Conservation (phyloP, 2,888 invertebrate species). For the Caenorhabditis panamensis region DNA sequence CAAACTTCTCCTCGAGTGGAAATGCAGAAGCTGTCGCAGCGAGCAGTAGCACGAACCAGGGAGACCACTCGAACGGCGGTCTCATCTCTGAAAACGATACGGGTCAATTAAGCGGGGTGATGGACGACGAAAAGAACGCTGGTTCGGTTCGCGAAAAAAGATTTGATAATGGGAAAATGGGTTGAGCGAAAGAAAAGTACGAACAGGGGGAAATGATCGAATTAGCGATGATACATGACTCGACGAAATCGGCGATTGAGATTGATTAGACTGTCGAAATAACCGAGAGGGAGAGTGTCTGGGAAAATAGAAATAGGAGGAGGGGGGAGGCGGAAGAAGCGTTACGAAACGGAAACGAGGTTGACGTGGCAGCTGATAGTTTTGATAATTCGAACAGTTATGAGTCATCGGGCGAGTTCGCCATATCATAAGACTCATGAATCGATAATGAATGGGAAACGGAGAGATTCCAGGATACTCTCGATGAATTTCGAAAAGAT, state of each 20-base stretch:
- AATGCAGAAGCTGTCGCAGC: background rate
- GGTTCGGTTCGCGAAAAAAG: constrained; percentile 25
- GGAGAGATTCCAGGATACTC: background rate
- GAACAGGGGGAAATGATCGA: constrained; percentile 37
- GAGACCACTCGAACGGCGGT: constrained; percentile 50
- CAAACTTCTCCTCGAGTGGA: constrained; percentile 62
- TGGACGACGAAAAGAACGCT: constrained; percentile 9
- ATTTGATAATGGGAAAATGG: constrained; percentile 36
- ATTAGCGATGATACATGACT: constrained; percentile 52
- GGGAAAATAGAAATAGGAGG: constrained; percentile 15
- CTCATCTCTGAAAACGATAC: constrained; percentile 32
- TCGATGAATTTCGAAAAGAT: constrained; percentile 13
- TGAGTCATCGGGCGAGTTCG: background rate
- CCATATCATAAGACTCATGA: background rate
- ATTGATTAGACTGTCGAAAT: constrained; percentile 55
- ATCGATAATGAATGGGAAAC: background rate
- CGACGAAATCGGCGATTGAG: constrained; percentile 19
- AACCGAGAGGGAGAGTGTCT: constrained; percentile 21
- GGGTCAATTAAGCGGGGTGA: constrained; percentile 5
- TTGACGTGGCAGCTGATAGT: background rate
- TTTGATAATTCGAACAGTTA: background rate
- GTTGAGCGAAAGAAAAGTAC: constrained; percentile 41
- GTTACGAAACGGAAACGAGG: constrained; percentile 5
- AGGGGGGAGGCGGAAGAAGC: background rate
- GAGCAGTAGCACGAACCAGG: constrained; percentile 4